Conservation (phyloP, 1,140 invertebrate genomes). For the Dinothrombium tinctorium region DNA sequence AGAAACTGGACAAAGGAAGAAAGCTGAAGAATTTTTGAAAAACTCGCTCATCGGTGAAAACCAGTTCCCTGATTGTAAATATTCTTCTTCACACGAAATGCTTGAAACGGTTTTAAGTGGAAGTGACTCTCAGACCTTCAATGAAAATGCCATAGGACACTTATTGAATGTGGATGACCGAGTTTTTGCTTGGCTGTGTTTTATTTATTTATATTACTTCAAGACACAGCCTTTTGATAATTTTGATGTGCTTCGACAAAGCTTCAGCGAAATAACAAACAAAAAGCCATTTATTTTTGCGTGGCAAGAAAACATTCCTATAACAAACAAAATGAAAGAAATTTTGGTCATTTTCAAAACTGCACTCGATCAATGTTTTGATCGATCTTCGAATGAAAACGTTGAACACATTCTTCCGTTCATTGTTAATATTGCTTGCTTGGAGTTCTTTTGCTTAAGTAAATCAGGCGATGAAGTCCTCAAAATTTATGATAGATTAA, state of each 20-base stretch:
- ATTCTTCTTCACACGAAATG: too few relatives aligned
- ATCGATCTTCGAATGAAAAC: neutral
- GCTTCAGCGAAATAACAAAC: neutral
- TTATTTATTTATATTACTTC: constrained; percentile 6
- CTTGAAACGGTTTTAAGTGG: neutral
- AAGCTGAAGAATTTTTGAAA: neutral
- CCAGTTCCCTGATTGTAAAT: too few relatives aligned
- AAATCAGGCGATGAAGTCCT: neutral
- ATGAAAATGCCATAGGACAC: neutral
- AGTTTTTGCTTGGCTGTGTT: constrained; percentile 11
- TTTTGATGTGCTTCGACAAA: neutral
- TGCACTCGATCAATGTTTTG: neutral
- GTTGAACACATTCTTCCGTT: neutral
- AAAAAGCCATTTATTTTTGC: neutral
- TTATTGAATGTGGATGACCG: neutral
- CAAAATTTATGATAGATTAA: neutral
- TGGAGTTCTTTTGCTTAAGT: neutral
- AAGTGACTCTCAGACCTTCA: neutral
- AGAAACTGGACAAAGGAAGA: neutral
- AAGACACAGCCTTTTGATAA: constrained; percentile 3
- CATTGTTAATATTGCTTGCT: neutral
- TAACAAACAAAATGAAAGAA: neutral
- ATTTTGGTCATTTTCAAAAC: neutral
- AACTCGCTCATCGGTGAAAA: too few relatives aligned
- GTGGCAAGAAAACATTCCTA: neutral